Evolutionary conservation across 2,113 vertebrate genomes (phyloP), one percentile per base, ranked within the genome.

Genomic region (Marcusenius ussheri): DNA sequence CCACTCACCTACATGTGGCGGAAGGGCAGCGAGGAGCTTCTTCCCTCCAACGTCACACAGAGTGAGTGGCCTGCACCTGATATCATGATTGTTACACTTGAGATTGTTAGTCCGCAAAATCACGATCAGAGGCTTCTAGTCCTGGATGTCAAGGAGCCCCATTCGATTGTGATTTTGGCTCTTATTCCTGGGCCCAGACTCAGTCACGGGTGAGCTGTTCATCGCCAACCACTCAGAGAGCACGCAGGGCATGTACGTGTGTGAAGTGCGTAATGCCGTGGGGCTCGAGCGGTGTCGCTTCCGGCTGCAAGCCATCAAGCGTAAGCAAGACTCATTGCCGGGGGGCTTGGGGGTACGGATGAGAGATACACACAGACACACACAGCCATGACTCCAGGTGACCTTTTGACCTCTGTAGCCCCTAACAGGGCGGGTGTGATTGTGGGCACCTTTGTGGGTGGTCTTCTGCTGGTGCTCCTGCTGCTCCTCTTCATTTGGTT

Each of bases 261-360:
- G 98, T 93, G 96, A 97, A 0, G 97, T 96, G 90, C 95, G 94
- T 93, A 98, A 98, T 90, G 93, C 95, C 0, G 97, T 97, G 39
- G 97, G 98, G 27, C 93, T 93, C 19, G 93, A 96, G 0, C 93
- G 90, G 35, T 98, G 98, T 70, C 93, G 94, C 90, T 92, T 97
- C 91, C 94, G 93, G 58, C 92, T 96, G 91, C 93, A 89, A 83
- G 93, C 92, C 0, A 90, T 89, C 88, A 95, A 87, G 90, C 90
- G 95, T 96, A 90, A 94, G 95, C 77, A 1, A 5, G 31, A 21
- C 80, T 83, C 83, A 19, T 17, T 5, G 1, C 35, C 15, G 5
- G 74, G 17, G 35, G 74, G 13, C 74, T 80, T 42, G 74, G 74
- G 74, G 35, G 74, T 31, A 4, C 62, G 31, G 27, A 70, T 0